These are phyloP conservation scores for Crax fasciolata DNA, from an alignment of 2,797 vertebrate genomes.

Conservation along the genomic window DNA sequence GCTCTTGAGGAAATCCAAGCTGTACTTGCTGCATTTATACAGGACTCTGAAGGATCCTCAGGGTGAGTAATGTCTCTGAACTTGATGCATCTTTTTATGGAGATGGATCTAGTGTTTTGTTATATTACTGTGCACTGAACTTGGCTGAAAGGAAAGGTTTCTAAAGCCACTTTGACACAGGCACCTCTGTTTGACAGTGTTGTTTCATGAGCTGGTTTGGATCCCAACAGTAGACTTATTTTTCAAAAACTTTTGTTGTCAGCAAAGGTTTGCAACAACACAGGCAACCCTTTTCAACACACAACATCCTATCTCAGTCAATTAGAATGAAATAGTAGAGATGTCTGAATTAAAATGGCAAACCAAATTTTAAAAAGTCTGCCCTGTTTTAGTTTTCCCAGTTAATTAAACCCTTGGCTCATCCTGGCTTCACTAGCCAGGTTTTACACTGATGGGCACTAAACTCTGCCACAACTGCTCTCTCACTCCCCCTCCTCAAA, in stretches of 20 bases:
- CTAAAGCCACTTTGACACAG: background rate
- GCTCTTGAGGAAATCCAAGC: slow-evolving; percentile 31
- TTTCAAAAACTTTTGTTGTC: slow-evolving; percentile 11
- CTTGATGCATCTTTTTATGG: background rate
- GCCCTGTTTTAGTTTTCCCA: background rate
- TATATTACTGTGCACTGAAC: background rate
- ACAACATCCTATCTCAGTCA: background rate
- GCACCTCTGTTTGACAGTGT: background rate
- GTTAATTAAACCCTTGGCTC: background rate
- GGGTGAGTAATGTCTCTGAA: background rate
- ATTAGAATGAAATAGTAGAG: background rate
- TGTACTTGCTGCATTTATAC: background rate
- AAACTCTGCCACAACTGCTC: background rate
- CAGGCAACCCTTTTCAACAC: background rate
- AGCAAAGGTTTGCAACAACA: background rate
- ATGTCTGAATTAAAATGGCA: background rate
- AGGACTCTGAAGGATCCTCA: background rate
- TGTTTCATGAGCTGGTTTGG: slow-evolving; percentile 6
- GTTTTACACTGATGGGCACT: background rate
- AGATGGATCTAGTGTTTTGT: background rate
- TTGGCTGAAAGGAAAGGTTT: slow-evolving; percentile 9
- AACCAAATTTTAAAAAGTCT: background rate
- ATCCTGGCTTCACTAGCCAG: background rate
- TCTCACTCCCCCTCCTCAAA: background rate
- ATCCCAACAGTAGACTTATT: background rate